Evolutionary conservation across 2,113 vertebrate genomes (phyloP).

Genomic region (Ceyx melanurus): DNA sequence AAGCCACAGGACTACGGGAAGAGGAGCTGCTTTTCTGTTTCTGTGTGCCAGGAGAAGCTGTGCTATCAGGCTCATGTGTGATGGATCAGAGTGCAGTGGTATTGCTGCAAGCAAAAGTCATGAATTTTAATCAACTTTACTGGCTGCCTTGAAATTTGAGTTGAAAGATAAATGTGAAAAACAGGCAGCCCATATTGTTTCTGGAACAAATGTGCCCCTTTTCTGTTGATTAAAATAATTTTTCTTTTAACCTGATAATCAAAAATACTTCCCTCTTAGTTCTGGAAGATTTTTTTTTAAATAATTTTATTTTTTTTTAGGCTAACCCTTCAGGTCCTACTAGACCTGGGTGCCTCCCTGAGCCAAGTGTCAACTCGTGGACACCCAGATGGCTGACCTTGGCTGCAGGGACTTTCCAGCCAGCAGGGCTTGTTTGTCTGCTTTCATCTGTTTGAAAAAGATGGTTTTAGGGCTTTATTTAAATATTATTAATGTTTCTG

Average conservation of each 20-base stretch:
- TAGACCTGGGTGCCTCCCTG: neutral
- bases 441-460: neutral
- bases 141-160: conserved; percentile 63
- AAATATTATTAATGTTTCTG: neutral
- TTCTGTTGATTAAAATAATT: conserved; percentile 51
- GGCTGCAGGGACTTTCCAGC: neutral
- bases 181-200: conserved; percentile 33
- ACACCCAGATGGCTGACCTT: neutral
- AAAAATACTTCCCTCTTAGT: conserved; percentile 20
- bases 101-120: conserved; percentile 29
- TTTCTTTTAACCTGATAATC: conserved; percentile 43
- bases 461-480: neutral
- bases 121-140: conserved; percentile 59
- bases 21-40: neutral
- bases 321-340: neutral
- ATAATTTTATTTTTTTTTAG: neutral
- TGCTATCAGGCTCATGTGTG: conserved; percentile 24
- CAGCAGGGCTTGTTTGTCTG: neutral
- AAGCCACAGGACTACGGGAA: neutral
- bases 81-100: conserved; percentile 26
- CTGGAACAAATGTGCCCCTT: conserved; percentile 44
- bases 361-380: neutral
- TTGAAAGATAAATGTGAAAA: conserved; percentile 67
- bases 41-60: neutral
- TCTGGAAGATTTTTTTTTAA: neutral